Conservation (phyloP, 2,113 vertebrate genomes). For the Antechinus stuartii region DNA sequence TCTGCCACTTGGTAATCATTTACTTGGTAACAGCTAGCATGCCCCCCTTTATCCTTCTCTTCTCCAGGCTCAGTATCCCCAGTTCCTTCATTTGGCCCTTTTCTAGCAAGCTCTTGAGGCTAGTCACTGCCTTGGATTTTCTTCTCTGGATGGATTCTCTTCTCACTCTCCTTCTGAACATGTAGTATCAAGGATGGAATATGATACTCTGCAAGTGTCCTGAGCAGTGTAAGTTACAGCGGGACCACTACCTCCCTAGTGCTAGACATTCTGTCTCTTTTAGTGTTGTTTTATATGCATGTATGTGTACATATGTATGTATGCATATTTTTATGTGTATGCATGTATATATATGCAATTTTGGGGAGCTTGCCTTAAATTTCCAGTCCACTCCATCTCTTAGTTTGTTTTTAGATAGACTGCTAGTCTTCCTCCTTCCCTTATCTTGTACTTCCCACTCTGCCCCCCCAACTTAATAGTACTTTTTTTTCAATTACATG, state of each 20-base stretch:
- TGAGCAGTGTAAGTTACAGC: not conserved
- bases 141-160: not conserved
- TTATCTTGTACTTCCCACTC: not conserved
- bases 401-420: not conserved
- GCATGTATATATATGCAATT: too few relatives aligned
- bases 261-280: not conserved
- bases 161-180: not conserved
- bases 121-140: not conserved
- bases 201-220: not conserved
- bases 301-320: too few relatives aligned
- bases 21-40: not conserved
- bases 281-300: not conserved
- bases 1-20: not conserved
- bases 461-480: too few relatives aligned
- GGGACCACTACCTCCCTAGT: not conserved
- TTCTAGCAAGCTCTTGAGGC: not conserved
- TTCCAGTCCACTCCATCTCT: not conserved
- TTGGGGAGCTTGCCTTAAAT: not conserved
- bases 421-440: not conserved
- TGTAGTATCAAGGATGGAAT: not conserved
- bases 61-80: not conserved
- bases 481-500: too few relatives aligned
- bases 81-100: not conserved
- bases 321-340: too few relatives aligned
- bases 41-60: not conserved